Evolutionary conservation across 2,797 vertebrate species (phyloP), one percentile per base, ranked within the genome.

Genomic region (Octomys mimax): DNA sequence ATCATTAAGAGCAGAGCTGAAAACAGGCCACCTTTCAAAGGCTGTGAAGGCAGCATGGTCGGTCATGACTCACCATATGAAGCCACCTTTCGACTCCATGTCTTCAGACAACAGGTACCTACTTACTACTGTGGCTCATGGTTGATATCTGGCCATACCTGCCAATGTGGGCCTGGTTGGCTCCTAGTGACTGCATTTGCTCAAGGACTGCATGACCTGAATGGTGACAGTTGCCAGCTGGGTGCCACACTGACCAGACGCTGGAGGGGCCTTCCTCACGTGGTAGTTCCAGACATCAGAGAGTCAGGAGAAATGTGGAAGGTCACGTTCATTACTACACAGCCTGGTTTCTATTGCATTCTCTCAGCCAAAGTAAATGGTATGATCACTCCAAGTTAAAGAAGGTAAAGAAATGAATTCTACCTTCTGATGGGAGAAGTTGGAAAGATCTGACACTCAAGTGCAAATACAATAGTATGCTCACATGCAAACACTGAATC

Each of bases 351-450:
- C 36, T 5, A 33, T 22, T 73, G 49, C 6, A 22, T 91, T 89
- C 61, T 92, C 49, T 62, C 59, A 66, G 8, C n/a, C 19, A 89
- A 86, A 86, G 9, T 62, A 94, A 91, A 2, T 89, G 82, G 18
- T 1, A 92, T 46, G 33, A 36, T 46, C 26, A 73, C 24, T 85
- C 28, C 24, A 92, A 64, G 95, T 62, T 94, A 46, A 92, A 91
- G 19, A n/a, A 70, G 28, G 11, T 84, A 13, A 86, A 95, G 57
- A 85, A 57, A 87, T 70, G 68, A n/a, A 75, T 19, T 75, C 26
- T 5, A 70, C 10, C 19, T 79, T 64, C 39, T 70, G 19, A 6
- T 46, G 36, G 19, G 31, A 97, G 19, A 49, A 22, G 5, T 13
- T 73, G 1, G 33, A 81, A 88, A 96, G 36, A 90, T 62, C 46